Evolutionary conservation across 2,113 vertebrate species (phyloP).

Genomic region (Irena cyanogastra): DNA sequence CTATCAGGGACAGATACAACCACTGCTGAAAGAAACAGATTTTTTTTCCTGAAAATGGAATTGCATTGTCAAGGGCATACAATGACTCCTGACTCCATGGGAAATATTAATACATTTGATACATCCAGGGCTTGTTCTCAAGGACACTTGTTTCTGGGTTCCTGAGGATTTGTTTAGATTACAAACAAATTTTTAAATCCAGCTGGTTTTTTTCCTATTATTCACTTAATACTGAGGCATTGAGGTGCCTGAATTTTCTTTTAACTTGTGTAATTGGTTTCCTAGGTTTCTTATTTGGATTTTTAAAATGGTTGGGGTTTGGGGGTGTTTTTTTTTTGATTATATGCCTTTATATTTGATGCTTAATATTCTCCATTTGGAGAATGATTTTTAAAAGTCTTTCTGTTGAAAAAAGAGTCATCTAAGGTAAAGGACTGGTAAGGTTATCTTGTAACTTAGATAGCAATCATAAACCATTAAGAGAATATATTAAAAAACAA

Average conservation of each 20-base stretch:
- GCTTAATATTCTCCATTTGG: background rate
- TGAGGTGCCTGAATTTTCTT: background rate
- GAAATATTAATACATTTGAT: background rate
- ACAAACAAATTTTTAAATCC: background rate
- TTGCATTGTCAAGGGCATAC: background rate
- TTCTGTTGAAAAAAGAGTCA: background rate
- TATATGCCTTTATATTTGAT: background rate
- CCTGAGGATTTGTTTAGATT: background rate
- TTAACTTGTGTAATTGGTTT: background rate
- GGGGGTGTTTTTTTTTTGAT: background rate
- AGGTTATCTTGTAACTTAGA: background rate
- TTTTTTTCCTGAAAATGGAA: background rate
- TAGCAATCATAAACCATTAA: background rate
- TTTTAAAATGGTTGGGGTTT: background rate
- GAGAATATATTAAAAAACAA: background rate
- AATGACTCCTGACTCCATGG: background rate
- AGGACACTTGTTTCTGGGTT: background rate
- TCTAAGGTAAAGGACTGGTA: background rate
- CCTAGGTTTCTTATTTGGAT: background rate
- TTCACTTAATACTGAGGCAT: background rate
- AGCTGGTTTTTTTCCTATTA: rapidly evolving
- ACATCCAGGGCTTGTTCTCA: background rate
- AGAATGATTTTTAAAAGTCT: background rate
- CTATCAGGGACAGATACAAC: background rate
- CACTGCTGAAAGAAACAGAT: background rate